Conservation (phyloP, 2,113 vertebrate species). For the Xyliphius kryptos region DNA sequence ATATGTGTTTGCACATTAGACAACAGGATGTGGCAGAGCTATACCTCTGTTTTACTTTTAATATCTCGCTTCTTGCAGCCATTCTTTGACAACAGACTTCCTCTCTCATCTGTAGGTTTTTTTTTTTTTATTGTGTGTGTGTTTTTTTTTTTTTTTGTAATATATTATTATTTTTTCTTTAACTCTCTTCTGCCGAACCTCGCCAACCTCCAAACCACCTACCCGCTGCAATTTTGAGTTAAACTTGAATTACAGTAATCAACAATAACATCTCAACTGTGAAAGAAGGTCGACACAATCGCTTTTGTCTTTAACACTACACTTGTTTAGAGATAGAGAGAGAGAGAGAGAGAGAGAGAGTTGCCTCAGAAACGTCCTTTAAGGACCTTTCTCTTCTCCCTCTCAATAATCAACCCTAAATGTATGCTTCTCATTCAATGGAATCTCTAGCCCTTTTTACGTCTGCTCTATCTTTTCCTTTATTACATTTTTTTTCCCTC, state of each 20-base stretch:
- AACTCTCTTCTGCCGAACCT: slow-evolving; percentile 34
- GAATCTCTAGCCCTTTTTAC: slow-evolving; percentile 41
- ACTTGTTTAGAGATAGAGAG: slow-evolving; percentile 61
- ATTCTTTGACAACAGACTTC: slow-evolving; percentile 40
- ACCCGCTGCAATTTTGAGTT: slow-evolving; percentile 65
- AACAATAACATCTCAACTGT: slow-evolving; percentile 77
- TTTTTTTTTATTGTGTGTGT: slow-evolving; percentile 34
- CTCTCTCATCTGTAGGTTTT: slow-evolving; percentile 37
- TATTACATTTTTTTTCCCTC: slow-evolving; percentile 59
- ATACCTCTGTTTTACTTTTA: slow-evolving; percentile 57
- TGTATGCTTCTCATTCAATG: slow-evolving; percentile 42
- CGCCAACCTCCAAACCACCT: slow-evolving; percentile 51
- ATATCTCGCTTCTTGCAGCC: slow-evolving; percentile 46
- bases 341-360: slow-evolving; percentile 42
- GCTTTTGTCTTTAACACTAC: slow-evolving; percentile 65
- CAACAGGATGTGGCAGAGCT: slow-evolving; percentile 64
- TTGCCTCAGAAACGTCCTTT: slow-evolving; percentile 57
- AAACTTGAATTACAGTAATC: slow-evolving; percentile 74
- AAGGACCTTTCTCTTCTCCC: slow-evolving; percentile 48
- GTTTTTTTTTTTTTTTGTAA: slow-evolving; percentile 16
- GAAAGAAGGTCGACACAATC: slow-evolving; percentile 66
- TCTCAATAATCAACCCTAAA: slow-evolving; percentile 56
- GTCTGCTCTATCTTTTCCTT: slow-evolving; percentile 41
- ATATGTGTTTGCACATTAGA: slow-evolving; percentile 40
- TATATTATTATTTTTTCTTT: slow-evolving; percentile 32